Evolutionary conservation across 2,797 vertebrate genomes (phyloP), one percentile per base, ranked within the genome.

Genomic region (Anableps anableps): DNA sequence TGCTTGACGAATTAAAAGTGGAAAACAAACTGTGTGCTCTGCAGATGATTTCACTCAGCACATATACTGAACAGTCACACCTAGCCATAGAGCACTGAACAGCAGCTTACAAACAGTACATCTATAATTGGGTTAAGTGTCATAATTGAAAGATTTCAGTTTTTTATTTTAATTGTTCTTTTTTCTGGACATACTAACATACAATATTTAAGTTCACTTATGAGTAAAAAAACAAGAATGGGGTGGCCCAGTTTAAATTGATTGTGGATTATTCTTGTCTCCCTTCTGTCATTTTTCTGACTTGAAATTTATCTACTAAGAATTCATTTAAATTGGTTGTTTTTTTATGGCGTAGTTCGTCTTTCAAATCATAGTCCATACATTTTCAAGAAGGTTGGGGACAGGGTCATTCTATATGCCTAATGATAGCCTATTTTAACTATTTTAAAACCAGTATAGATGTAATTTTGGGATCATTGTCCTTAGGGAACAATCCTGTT

Each of bases 1-100:
- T 70, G 86, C 85, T 90, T 82, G 86, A 89, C 81, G 82, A 88
- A 91, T 85, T 84, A 76, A 64, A 89, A 86, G 72, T 82, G 83
- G 88, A 87, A 93, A 90, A 89, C 88, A 90, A 87, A 85, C 80
- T 34, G 83, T 34, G 83, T 2, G 3, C 84, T 79, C 77, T 23
- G 78, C 87, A 85, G 86, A 89, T 90, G 85, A 92, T 89, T 70
- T 87, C 84, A 83, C 85, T 77, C 47, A 74, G 34, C 82, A 72
- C 77, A 45, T 80, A 60, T 31, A 17, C 77, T 16, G 41, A 88
- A 66, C 19, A 64, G 45, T 31, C 53, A 81, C 84, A 82, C 62
- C 38, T 53, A 36, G 1, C 41, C 4, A 17, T 55, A 72, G 76
- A 50, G 55, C 17, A 3, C 36, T 38, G 36, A 14, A 29, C 41